Conservation (phyloP, 1,140 invertebrate species). For the Aphelenchoides fujianensis region DNA sequence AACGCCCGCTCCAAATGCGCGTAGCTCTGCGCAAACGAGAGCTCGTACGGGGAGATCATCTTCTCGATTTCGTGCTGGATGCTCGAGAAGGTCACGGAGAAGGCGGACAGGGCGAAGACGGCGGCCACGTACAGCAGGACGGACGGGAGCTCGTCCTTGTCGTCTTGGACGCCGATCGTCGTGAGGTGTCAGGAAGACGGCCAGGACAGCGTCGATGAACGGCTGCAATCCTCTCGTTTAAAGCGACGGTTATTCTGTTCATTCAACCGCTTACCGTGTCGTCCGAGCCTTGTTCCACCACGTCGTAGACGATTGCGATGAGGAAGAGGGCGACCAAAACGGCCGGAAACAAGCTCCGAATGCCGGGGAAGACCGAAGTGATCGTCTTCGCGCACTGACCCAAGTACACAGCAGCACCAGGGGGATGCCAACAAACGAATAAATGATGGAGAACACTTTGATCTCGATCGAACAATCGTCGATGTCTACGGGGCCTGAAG, state of each 20-base stretch:
- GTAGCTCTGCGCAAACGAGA: slow-evolving; percentile 20
- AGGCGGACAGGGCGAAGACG: slow-evolving; percentile 20
- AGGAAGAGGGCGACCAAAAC: slow-evolving; percentile 17
- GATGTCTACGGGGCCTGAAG: slow-evolving; percentile 26
- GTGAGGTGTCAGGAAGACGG: slow-evolving; percentile 25
- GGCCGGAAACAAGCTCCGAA: slow-evolving; percentile 10
- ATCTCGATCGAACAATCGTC: slow-evolving; percentile 18
- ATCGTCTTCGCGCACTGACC: slow-evolving; percentile 26
- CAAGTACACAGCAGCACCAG: slow-evolving; percentile 19
- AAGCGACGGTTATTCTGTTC: slow-evolving; percentile 6
- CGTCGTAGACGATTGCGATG: slow-evolving; percentile 24
- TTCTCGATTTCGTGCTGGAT: slow-evolving; percentile 28
- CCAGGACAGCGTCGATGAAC: slow-evolving; percentile 23
- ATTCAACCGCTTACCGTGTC: slow-evolving; percentile 18
- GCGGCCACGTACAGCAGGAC: slow-evolving; percentile 17
- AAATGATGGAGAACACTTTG: slow-evolving; percentile 24
- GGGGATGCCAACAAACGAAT: slow-evolving; percentile 21
- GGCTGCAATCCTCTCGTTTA: slow-evolving; percentile 18
- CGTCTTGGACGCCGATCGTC: slow-evolving; percentile 20
- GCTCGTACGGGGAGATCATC: slow-evolving; percentile 19
- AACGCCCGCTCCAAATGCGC: slow-evolving; percentile 23
- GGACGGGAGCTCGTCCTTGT: slow-evolving; percentile 22
- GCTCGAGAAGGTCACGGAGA: slow-evolving; percentile 17
- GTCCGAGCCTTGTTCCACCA: slow-evolving; percentile 21
- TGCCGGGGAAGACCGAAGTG: slow-evolving; percentile 13